Conservation (phyloP, 2,888 invertebrate species). For the Tinea pellionella region DNA sequence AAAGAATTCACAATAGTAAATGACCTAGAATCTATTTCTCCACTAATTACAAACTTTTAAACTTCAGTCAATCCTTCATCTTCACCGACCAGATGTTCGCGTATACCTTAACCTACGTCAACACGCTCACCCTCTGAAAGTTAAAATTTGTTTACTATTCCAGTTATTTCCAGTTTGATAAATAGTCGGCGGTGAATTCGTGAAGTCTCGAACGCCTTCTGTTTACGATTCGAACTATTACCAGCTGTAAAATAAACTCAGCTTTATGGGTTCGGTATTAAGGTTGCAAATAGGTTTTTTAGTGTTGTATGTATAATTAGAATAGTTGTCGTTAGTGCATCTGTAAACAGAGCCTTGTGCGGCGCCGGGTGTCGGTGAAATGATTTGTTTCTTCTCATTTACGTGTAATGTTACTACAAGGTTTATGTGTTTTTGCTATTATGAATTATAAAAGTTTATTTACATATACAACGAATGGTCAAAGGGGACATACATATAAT, state of each 20-base stretch:
- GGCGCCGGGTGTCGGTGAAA: slow-evolving; percentile 10
- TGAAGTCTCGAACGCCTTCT: slow-evolving; percentile 10
- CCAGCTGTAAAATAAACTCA: not conserved
- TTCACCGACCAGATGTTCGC: slow-evolving; percentile 38
- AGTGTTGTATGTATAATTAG: not conserved
- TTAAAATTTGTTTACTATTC: slow-evolving; percentile 37
- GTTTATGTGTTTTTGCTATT: slow-evolving; percentile 1
- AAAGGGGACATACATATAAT: too few species aligned
- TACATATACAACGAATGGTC: not conserved
- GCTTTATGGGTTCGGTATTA: not conserved
- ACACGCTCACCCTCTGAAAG: slow-evolving; percentile 21
- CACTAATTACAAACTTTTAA: slow-evolving; percentile 4
- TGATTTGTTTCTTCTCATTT: slow-evolving; percentile 14
- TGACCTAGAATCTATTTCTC: not conserved
- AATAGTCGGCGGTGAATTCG: slow-evolving; percentile 9
- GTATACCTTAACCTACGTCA: slow-evolving; percentile 38
- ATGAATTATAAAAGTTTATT: not conserved
- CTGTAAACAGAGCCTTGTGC: not conserved
- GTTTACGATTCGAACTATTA: not conserved
- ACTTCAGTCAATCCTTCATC: not conserved
- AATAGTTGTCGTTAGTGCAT: not conserved
- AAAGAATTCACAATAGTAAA: not conserved
- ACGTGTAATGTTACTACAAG: not conserved
- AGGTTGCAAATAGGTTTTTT: not conserved
- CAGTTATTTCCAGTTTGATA: slow-evolving; percentile 25